phyloP scores from a whole-genome alignment of 2,888 invertebrate species.

The Diogma glabrata region DNA sequence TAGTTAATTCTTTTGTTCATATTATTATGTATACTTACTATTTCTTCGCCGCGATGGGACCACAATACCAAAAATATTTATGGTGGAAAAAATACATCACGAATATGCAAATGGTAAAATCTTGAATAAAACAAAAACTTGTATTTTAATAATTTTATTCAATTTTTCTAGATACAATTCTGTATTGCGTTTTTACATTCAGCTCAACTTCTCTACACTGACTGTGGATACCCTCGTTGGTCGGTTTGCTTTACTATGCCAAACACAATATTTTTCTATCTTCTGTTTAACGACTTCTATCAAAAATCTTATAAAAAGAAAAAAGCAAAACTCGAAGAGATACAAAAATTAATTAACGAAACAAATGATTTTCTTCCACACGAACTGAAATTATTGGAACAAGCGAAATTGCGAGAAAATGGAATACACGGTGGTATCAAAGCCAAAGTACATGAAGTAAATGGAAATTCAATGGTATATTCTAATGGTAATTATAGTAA shows the following conservation, averaged over 20 bases:
- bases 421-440: no score
- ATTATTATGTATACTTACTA: slow-evolving; percentile 92
- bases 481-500: no score
- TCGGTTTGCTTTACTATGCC: slow-evolving; percentile 72
- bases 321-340: slow-evolving; percentile 20
- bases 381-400: background rate
- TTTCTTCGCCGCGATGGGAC: slow-evolving; percentile 78
- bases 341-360: slow-evolving; percentile 26
- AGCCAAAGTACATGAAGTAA: no score
- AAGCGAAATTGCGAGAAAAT: no score
- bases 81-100: slow-evolving; percentile 95
- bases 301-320: slow-evolving; percentile 55
- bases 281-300: slow-evolving; percentile 87
- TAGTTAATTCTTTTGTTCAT: slow-evolving; percentile 89
- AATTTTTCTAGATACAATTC: slow-evolving; percentile 64
- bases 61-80: slow-evolving; percentile 72
- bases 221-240: slow-evolving; percentile 82
- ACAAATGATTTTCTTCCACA: slow-evolving; percentile 16
- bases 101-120: slow-evolving; percentile 68
- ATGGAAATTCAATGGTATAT: no score
- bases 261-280: slow-evolving; percentile 87
- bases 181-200: slow-evolving; percentile 78
- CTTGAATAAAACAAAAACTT: slow-evolving; percentile 1
- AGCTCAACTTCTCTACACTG: slow-evolving; percentile 69
- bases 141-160: slow-evolving; percentile 14